A percentile compares a stretch with the other conserved stretches of the same genome.
phyloP scores from a whole-genome alignment of 2,888 invertebrate genomes.

The Thalpophila matura region DNA sequence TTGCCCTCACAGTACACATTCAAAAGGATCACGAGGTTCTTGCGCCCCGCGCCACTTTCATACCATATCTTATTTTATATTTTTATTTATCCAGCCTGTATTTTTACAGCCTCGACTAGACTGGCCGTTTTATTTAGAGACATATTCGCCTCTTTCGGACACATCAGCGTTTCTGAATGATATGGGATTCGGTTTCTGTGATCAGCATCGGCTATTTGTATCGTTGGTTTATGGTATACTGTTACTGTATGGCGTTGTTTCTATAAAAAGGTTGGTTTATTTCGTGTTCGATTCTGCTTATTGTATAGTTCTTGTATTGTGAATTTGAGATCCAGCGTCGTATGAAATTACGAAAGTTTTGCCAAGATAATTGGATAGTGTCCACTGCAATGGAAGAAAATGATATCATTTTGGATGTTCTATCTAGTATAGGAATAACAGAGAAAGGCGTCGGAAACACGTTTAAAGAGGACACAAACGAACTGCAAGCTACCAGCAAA shows the following conservation, averaged over 20 bases:
- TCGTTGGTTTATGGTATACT: slow-evolving; percentile 37
- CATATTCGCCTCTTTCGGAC: slow-evolving; percentile 19
- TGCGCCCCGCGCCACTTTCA: slow-evolving; percentile 88
- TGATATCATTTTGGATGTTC: background rate
- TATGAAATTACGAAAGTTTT: slow-evolving; percentile 18
- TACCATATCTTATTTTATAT: slow-evolving; percentile 90
- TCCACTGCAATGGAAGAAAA: slow-evolving; percentile 16
- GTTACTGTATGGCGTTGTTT: slow-evolving; percentile 34
- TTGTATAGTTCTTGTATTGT: background rate
- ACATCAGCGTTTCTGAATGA: slow-evolving; percentile 70
- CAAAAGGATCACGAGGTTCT: slow-evolving; percentile 88
- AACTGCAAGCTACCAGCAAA: too few relatives aligned
- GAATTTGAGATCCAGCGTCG: slow-evolving; percentile 4
- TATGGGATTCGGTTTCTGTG: slow-evolving; percentile 23
- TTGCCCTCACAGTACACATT: slow-evolving; percentile 81
- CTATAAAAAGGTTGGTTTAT: slow-evolving; percentile 40
- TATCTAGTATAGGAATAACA: too few relatives aligned
- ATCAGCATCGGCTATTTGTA: slow-evolving; percentile 46
- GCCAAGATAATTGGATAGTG: slow-evolving; percentile 34
- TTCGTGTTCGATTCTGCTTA: slow-evolving; percentile 21
- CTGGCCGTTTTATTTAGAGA: slow-evolving; percentile 69
- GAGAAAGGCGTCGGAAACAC: too few relatives aligned
- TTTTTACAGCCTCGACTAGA: slow-evolving; percentile 86
- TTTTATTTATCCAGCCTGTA: slow-evolving; percentile 87
- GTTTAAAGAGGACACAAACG: too few relatives aligned